Evolutionary conservation across 2,888 invertebrate genomes (phyloP).

Genomic region (Apodemia zela): DNA sequence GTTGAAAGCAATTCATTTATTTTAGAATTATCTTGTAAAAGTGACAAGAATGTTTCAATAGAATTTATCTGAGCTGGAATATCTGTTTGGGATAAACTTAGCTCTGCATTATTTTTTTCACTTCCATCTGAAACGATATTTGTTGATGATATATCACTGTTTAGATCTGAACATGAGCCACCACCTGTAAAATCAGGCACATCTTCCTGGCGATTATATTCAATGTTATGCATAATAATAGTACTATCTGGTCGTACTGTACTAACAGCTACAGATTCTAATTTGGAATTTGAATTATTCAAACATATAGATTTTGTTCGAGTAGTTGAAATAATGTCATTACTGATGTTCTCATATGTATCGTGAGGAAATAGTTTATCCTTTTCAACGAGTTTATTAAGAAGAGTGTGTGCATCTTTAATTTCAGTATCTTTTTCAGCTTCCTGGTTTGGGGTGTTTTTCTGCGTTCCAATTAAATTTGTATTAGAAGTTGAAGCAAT

Average conservation of each 20-base stretch:
- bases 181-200: constrained; percentile 18
- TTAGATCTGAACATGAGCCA: constrained; percentile 3
- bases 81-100: constrained; percentile 36
- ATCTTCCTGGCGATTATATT: constrained; percentile 21
- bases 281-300: background rate
- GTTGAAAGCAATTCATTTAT: constrained; percentile 67
- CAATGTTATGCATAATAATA: background rate
- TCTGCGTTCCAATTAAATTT: background rate
- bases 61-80: constrained; percentile 40
- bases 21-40: constrained; percentile 71
- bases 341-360: background rate
- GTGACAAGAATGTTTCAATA: constrained; percentile 55
- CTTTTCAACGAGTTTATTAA: no score
- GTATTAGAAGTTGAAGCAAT: background rate
- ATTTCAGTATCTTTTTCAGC: no score
- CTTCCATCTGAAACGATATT: constrained; percentile 40
- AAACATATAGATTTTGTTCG: background rate
- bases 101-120: constrained; percentile 31
- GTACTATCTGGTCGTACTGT: background rate
- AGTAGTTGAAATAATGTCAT: constrained; percentile 9
- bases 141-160: background rate
- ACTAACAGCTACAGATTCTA: background rate
- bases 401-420: no score
- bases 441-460: no score
- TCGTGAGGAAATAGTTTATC: background rate